Evolutionary conservation across 2,113 vertebrate genomes (phyloP).

Genomic region (Hystrix cristata): DNA sequence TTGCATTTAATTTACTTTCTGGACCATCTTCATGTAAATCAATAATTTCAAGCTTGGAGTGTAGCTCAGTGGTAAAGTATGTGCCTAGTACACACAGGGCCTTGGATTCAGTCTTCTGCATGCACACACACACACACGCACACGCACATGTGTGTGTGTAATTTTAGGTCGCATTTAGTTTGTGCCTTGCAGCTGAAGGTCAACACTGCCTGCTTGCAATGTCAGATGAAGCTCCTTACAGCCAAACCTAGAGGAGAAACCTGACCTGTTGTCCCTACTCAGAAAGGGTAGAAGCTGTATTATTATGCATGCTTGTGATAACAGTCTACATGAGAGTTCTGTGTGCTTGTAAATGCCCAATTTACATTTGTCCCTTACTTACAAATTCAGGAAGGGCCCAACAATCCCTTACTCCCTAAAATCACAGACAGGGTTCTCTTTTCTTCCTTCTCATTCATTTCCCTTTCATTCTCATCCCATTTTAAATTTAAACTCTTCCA

Average conservation of each 20-base stretch:
- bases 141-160: background rate
- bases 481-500: background rate
- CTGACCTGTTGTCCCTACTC: background rate
- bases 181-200: background rate
- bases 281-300: background rate
- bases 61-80: background rate
- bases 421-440: background rate
- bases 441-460: background rate
- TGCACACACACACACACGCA: too few relatives aligned
- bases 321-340: background rate
- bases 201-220: background rate
- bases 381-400: background rate
- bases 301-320: background rate
- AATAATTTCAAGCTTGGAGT: background rate
- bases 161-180: background rate
- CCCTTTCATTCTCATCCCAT: background rate
- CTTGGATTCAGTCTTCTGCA: background rate
- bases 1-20: conserved; percentile 24
- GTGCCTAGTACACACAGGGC: background rate
- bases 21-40: background rate
- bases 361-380: background rate
- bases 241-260: background rate
- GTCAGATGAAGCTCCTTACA: background rate
- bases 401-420: background rate
- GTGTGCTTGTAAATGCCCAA: too few relatives aligned